Evolutionary conservation across 2,888 invertebrate species (phyloP).

Genomic region (Horisme vitalbata): DNA sequence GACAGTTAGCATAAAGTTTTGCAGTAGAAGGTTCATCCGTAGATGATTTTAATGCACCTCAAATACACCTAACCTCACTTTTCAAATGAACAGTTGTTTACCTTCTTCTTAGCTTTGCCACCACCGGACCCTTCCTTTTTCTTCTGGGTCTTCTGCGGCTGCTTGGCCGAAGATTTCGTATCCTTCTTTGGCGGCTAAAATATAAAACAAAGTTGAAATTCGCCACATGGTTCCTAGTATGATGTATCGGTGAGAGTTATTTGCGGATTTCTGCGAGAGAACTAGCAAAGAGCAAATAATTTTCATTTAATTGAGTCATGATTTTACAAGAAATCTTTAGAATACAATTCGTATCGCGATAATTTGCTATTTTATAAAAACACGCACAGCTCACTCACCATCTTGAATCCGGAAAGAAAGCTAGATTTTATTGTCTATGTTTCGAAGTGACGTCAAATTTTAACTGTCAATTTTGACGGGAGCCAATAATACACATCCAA

Average conservation of each 20-base stretch:
- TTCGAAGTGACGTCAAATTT: conserved; percentile 16
- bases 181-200: conserved; percentile 97
- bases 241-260: conserved; percentile 3
- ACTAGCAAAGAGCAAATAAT: background rate
- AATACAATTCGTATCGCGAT: background rate
- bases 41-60: conserved; percentile 31
- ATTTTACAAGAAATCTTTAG: background rate
- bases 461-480: conserved; percentile 27
- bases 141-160: conserved; percentile 96
- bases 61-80: conserved; percentile 69
- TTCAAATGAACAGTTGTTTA: conserved; percentile 53
- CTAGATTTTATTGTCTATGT: conserved; percentile 42
- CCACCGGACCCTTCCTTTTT: conserved; percentile 98
- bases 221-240: conserved; percentile 67
- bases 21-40: no score
- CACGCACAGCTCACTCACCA: conserved; percentile 65
- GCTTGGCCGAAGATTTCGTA: conserved; percentile 94
- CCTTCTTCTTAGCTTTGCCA: conserved; percentile 98
- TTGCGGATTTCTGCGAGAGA: background rate
- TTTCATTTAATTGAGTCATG: background rate
- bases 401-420: conserved; percentile 76
- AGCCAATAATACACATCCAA: no score
- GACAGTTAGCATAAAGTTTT: no score
- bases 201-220: conserved; percentile 51
- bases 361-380: conserved; percentile 15